A percentile compares a stretch with the other conserved stretches of the same genome.
phyloP scores from a whole-genome alignment of 2,113 vertebrate species.

The Prunella himalayana region DNA sequence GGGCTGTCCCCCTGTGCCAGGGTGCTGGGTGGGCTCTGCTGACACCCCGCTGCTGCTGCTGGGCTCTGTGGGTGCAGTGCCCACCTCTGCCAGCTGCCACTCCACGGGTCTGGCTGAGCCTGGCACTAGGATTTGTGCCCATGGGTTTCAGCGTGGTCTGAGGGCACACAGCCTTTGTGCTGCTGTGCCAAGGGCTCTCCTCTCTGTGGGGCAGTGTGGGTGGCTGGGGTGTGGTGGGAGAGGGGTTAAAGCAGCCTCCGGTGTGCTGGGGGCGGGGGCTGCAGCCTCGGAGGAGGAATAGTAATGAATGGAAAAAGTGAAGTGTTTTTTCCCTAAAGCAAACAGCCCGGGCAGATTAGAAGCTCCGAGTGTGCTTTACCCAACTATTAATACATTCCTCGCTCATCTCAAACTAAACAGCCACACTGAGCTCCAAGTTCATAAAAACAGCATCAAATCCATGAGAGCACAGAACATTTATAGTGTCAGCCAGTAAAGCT shows the following conservation, averaged over 20 bases:
- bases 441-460: conserved; percentile 78
- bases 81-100: not conserved
- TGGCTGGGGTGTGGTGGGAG: conserved; percentile 27
- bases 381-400: conserved; percentile 81
- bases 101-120: rapidly evolving
- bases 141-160: rapidly evolving
- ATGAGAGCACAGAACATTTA: conserved; percentile 73
- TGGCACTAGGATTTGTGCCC: not conserved
- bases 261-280: conserved; percentile 18
- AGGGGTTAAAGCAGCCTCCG: conserved; percentile 55
- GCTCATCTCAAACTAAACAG: conserved; percentile 82
- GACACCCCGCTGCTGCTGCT: not conserved
- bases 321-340: conserved; percentile 77
- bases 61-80: not conserved
- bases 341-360: conserved; percentile 76
- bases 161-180: rapidly evolving
- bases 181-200: not conserved
- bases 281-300: conserved; percentile 29
- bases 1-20: not conserved
- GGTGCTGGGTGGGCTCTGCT: not conserved
- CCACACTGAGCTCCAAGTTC: conserved; percentile 74
- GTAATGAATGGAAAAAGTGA: conserved; percentile 80
- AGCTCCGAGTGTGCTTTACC: conserved; percentile 73
- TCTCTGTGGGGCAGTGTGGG: not conserved
- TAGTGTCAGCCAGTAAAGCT: conserved; percentile 73